Evolutionary conservation across 2,113 vertebrate genomes (phyloP), one percentile per base, ranked within the genome.

Genomic region (Sinocyclocheilus rhinocerous): DNA sequence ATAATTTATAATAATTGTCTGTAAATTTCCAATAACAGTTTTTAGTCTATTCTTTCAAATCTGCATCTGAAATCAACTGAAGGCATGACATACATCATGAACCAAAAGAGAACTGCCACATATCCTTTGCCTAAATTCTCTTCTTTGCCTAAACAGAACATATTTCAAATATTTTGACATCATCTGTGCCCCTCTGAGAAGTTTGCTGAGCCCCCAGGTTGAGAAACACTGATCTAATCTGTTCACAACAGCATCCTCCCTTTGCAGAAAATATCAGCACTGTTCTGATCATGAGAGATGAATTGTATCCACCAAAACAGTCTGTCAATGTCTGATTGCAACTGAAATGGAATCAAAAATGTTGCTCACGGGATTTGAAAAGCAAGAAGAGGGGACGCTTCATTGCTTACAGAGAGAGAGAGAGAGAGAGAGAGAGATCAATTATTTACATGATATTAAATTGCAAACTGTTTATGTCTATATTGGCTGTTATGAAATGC

Each of bases 221-320:
- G 39, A 48, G 39, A 75, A 48, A 75, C 22, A 75, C 72, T 15
- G 72, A 75, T 45, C 39, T 75, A 48, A 75, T 45, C 39, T 45
- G 22, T 48, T 45, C 39, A 75, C 22, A 48, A 72, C 5, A 48
- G 39, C 72, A n/a, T 48, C 12, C 39, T 73, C 20, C 3, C 12
- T 75, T 75, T 48, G 20, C 39, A 75, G 18, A 45, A 67, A 48
- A 42, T 75, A 75, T 24, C 39, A 45, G 72, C 72, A 13, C 20
- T 45, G 8, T 13, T 73, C 36, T 75, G 72, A 45, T 75, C 36
- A 75, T 24, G 39, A 45, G 11, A 22, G 39, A n/a, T 45, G 70
- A 73, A 24, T 45, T 48, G 24, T 42, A 75, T 75, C 72, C 39
- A 75, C 72, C 72, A 75, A 75, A 72, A 75, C 72, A 75, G 42